Percentiles rank a stretch among this genome's conserved stretches.
Conservation (phyloP, 2,113 vertebrate genomes). For the Brachyhypopomus gauderio region DNA sequence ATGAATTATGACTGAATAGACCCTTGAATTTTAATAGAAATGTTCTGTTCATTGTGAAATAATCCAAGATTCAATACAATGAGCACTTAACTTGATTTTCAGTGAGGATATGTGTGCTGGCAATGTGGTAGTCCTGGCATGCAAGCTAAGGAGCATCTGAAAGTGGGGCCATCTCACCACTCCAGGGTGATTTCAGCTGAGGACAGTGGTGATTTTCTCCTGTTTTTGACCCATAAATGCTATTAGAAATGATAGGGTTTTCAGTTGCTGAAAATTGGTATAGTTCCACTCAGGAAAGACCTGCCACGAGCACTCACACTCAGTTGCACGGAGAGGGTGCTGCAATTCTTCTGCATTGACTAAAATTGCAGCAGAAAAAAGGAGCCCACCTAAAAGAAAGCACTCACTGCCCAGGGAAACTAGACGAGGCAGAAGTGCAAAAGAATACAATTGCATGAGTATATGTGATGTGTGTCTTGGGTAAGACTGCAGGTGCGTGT, state of each 20-base stretch:
- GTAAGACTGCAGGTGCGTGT: background rate
- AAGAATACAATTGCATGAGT: background rate
- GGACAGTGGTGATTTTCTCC: slow-evolving; percentile 38
- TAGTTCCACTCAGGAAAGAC: slow-evolving; percentile 45
- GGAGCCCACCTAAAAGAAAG: background rate
- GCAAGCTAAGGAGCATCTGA: slow-evolving; percentile 5
- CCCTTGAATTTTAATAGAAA: too few relatives aligned
- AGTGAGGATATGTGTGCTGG: background rate
- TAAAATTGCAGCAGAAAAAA: background rate
- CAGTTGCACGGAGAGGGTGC: slow-evolving; percentile 6
- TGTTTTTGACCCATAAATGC: slow-evolving; percentile 40
- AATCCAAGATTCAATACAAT: background rate
- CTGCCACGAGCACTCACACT: slow-evolving; percentile 19
- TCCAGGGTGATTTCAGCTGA: slow-evolving; percentile 25
- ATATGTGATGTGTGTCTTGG: background rate
- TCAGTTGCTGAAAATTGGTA: slow-evolving; percentile 35
- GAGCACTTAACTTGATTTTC: background rate
- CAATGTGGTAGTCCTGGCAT: background rate
- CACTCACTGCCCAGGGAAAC: background rate
- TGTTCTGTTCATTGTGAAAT: background rate
- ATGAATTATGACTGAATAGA: slow-evolving; percentile 2
- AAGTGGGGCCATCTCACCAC: slow-evolving; percentile 34
- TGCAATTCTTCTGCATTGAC: background rate
- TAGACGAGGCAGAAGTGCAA: background rate
- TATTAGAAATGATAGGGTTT: slow-evolving; percentile 48